A percentile compares a stretch with the other conserved stretches of the same genome.
Evolutionary conservation across 2,888 invertebrate species (phyloP).

Genomic region (Branchipolynoe longqiensis): DNA sequence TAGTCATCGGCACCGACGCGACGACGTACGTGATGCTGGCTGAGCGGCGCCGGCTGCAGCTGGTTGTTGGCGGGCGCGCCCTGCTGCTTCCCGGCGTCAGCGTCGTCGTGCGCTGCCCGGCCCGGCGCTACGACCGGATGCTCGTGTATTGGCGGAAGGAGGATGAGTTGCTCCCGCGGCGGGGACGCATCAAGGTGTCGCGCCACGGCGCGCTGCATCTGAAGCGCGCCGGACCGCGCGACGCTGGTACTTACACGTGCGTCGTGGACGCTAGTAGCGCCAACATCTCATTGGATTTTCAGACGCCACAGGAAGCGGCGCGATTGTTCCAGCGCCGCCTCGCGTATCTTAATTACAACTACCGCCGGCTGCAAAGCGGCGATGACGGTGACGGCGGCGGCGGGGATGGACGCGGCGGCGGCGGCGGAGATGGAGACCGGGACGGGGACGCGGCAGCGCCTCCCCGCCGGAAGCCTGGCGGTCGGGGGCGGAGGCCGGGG

Average conservation of each 20-base stretch:
- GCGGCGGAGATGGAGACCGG: too few relatives aligned
- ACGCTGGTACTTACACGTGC: slow-evolving; percentile 76
- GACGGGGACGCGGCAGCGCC: too few relatives aligned
- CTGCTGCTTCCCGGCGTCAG: slow-evolving; percentile 75
- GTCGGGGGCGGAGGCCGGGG: neutral
- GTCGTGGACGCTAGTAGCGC: slow-evolving; percentile 72
- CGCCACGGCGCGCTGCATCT: slow-evolving; percentile 61
- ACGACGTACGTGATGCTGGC: slow-evolving; percentile 60
- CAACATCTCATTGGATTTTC: slow-evolving; percentile 72
- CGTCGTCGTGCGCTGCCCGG: slow-evolving; percentile 74
- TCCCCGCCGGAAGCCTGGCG: too few relatives aligned
- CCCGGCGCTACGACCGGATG: slow-evolving; percentile 72
- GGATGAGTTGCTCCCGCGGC: slow-evolving; percentile 67
- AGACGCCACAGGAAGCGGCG: slow-evolving; percentile 50
- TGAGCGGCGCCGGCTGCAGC: slow-evolving; percentile 26
- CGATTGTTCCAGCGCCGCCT: slow-evolving; percentile 17
- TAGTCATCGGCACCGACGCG: neutral
- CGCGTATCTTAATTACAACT: slow-evolving; percentile 27
- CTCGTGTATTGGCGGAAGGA: slow-evolving; percentile 76
- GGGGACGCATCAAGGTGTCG: slow-evolving; percentile 60
- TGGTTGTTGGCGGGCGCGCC: slow-evolving; percentile 75
- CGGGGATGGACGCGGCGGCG: too few relatives aligned
- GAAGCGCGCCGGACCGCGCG: slow-evolving; percentile 59
- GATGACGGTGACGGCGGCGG: neutral
- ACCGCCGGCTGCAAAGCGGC: neutral